A percentile compares a stretch with the other conserved stretches of the same genome.
phyloP scores from a whole-genome alignment of 1,140 invertebrate genomes.

The Hycleus phaleratus region DNA sequence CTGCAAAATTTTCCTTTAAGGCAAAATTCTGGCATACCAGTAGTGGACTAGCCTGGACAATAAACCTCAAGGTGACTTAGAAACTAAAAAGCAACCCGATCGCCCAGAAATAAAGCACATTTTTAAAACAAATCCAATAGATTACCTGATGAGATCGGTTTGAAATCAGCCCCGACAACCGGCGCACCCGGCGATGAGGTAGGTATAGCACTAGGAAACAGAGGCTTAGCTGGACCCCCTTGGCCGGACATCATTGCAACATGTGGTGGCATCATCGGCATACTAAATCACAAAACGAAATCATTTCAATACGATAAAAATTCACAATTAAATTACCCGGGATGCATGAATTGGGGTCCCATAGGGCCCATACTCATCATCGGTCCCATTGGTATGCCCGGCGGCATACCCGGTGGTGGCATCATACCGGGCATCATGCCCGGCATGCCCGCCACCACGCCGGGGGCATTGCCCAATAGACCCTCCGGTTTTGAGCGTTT shows the following conservation, averaged over 20 bases:
- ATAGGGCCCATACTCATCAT: conserved; percentile 67
- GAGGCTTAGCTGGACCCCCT: conserved; percentile 54
- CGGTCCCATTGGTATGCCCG: conserved; percentile 50
- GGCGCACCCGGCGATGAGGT: conserved; percentile 53
- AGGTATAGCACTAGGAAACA: conserved; percentile 67
- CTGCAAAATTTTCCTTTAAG: too few relatives aligned
- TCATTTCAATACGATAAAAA: neutral
- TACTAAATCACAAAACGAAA: conserved; percentile 38
- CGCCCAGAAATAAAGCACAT: neutral
- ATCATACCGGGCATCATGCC: conserved; percentile 52
- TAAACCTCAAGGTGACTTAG: too few relatives aligned
- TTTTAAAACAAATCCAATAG: conserved; percentile 12
- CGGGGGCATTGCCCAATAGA: conserved; percentile 47
- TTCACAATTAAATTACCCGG: conserved; percentile 46
- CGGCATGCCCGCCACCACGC: conserved; percentile 44
- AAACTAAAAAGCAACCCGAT: too few relatives aligned
- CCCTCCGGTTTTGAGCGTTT: conserved; percentile 63
- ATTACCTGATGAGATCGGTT: conserved; percentile 49
- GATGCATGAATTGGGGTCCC: conserved; percentile 61
- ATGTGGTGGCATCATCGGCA: conserved; percentile 51
- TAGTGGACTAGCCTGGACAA: too few relatives aligned
- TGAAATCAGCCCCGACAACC: conserved; percentile 55
- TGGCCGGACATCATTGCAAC: conserved; percentile 54
- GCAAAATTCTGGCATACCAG: too few relatives aligned
- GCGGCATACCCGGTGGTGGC: conserved; percentile 48